Percentiles rank a stretch among this genome's conserved stretches.
phyloP scores from a whole-genome alignment of 2,113 vertebrate species.

The Peromyscus californicus region DNA sequence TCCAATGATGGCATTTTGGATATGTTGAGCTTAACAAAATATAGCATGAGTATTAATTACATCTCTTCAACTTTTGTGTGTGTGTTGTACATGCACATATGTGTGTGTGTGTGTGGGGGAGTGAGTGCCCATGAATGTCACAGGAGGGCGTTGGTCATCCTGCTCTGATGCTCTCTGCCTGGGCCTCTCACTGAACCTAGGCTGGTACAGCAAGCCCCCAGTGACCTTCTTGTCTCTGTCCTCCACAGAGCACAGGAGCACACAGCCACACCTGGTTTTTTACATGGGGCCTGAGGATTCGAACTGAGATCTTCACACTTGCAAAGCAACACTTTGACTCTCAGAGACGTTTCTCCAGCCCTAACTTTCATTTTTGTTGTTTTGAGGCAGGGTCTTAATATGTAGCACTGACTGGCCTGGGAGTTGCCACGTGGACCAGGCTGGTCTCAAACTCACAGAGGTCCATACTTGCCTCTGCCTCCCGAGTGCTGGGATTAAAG shows the following conservation, averaged over 20 bases:
- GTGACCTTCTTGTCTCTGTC: neutral
- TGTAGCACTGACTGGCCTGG: neutral
- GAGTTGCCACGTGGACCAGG: neutral
- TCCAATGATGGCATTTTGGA: neutral
- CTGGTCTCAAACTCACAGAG: neutral
- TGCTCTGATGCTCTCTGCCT: neutral
- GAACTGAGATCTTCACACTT: too few species aligned
- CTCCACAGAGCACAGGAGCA: neutral
- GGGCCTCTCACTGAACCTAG: neutral
- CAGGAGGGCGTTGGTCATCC: neutral
- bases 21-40: neutral
- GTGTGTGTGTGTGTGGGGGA: neutral
- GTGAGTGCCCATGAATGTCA: neutral
- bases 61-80: neutral
- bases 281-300: neutral
- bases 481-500: neutral
- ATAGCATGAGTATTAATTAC: neutral
- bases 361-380: neutral
- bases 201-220: too few species aligned
- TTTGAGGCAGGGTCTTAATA: neutral
- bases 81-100: neutral
- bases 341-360: neutral
- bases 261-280: neutral
- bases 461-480: neutral
- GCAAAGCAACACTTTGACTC: too few species aligned